Evolutionary conservation across 2,113 vertebrate genomes (phyloP).

Genomic region (Orycteropus afer): DNA sequence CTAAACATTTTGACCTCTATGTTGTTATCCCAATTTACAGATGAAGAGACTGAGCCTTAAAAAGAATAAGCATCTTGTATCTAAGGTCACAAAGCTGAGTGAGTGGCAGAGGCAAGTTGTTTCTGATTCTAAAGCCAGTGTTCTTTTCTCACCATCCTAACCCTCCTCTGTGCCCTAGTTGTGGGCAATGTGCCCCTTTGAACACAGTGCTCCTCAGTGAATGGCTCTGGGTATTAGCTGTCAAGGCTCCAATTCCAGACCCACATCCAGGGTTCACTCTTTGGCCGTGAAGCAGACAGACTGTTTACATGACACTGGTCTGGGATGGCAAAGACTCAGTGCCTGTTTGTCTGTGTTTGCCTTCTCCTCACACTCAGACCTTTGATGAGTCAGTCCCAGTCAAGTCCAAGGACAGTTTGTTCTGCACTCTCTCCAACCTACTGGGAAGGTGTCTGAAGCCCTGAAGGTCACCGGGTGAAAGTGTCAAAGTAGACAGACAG

Average conservation of each 20-base stretch:
- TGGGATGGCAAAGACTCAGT: neutral
- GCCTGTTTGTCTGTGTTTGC: constrained; percentile 57
- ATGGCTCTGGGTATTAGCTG: neutral
- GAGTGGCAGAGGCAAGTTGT: neutral
- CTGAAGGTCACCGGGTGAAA: constrained; percentile 70
- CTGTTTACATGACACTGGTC: constrained; percentile 49
- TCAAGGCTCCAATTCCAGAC: neutral
- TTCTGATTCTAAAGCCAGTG: neutral
- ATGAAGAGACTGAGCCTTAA: constrained; percentile 21
- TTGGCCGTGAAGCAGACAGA: neutral
- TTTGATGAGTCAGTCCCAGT: constrained; percentile 44
- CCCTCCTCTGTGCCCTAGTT: neutral
- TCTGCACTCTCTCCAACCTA: constrained; percentile 19
- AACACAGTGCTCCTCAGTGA: neutral
- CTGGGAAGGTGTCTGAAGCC: constrained; percentile 53
- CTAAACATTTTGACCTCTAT: neutral
- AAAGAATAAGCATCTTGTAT: neutral
- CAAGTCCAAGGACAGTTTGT: constrained; percentile 57
- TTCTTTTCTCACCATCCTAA: neutral
- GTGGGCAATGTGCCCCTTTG: neutral
- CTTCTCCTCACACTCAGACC: constrained; percentile 32
- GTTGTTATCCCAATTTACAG: neutral
- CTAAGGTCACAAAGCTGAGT: neutral
- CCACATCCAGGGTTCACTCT: neutral
- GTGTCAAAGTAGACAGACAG: constrained; percentile 78